Evolutionary conservation across 2,888 invertebrate genomes (phyloP).

Genomic region (Eueremaeus valkanovi): DNA sequence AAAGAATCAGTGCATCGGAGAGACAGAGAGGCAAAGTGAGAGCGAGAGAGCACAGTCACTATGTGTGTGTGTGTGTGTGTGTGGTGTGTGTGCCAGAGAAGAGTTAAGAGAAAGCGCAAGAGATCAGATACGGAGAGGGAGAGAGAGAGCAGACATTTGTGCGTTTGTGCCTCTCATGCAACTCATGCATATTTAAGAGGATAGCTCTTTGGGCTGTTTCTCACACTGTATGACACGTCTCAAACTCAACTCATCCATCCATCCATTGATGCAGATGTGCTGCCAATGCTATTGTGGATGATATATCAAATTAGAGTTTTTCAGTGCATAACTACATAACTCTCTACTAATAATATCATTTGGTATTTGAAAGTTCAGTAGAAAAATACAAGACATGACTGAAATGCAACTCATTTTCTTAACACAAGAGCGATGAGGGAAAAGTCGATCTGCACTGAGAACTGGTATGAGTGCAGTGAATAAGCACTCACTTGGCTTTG

Average conservation of each 20-base stretch:
- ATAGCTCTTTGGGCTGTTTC: constrained; percentile 2
- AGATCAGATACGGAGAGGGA: neutral
- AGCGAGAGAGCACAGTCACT: neutral
- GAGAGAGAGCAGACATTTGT: too few relatives aligned
- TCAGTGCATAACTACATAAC: constrained; percentile 25
- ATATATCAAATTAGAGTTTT: constrained; percentile 25
- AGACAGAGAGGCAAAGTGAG: neutral
- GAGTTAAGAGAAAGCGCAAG: too few relatives aligned
- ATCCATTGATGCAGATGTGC: constrained; percentile 27
- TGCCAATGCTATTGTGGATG: constrained; percentile 25
- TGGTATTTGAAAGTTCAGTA: neutral
- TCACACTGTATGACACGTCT: constrained; percentile 22
- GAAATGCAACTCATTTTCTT: constrained; percentile 21
- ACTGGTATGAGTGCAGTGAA: too few relatives aligned
- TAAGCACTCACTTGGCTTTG: neutral
- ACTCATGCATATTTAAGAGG: constrained; percentile 27
- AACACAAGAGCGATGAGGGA: constrained; percentile 3
- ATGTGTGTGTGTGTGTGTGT: too few relatives aligned
- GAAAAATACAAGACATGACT: neutral
- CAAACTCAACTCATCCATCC: constrained; percentile 22
- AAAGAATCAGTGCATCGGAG: neutral
- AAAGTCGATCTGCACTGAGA: neutral
- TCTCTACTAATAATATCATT: constrained; percentile 20
- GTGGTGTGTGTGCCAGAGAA: too few relatives aligned
- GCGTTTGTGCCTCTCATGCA: neutral